phyloP scores from a whole-genome alignment of 2,797 vertebrate species.

The Australoheros facetus region DNA sequence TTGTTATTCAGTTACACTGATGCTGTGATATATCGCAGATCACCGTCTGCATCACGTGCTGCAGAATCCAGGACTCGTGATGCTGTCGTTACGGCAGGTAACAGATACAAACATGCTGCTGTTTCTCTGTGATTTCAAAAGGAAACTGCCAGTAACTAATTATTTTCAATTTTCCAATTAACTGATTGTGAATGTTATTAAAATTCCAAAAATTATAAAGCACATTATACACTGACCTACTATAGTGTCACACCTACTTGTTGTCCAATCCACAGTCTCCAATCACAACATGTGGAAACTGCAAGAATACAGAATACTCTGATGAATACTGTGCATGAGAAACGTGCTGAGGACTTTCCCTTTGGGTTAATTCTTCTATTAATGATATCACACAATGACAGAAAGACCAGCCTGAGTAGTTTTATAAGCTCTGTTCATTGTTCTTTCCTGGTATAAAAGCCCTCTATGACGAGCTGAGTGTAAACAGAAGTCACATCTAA shows the following conservation, averaged over 20 bases:
- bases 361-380: background rate
- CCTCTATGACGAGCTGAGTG: slow-evolving; percentile 29
- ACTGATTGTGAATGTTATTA: background rate
- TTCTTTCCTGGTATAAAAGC: slow-evolving; percentile 43
- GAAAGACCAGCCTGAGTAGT: background rate
- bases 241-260: background rate
- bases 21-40: background rate
- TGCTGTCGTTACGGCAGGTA: background rate
- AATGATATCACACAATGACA: background rate
- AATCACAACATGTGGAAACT: background rate
- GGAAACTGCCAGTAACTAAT: background rate
- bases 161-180: background rate
- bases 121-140: background rate
- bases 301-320: background rate
- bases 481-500: slow-evolving; percentile 51
- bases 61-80: background rate
- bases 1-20: background rate
- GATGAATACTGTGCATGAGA: background rate
- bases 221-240: background rate
- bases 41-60: background rate
- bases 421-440: slow-evolving; percentile 33
- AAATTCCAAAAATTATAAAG: background rate
- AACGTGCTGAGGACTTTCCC: too few species aligned
- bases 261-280: background rate
- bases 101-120: background rate